phyloP scores from a whole-genome alignment of 2,113 vertebrate species.

The Ceyx margarethae region DNA sequence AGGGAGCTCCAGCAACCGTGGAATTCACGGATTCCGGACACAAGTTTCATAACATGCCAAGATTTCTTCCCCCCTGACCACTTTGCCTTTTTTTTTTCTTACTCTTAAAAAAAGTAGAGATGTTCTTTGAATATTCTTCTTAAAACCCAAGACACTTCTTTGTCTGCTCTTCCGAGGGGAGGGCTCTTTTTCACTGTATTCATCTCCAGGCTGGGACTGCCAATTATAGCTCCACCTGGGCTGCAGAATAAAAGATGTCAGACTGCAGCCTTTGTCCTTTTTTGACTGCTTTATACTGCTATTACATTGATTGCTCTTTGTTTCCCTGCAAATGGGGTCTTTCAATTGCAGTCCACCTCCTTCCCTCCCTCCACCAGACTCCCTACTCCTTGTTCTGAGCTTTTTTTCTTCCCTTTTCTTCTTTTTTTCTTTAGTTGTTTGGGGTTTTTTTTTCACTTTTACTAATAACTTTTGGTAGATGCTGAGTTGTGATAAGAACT shows the following conservation, averaged over 20 bases:
- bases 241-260: slow-evolving; percentile 40
- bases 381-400: background rate
- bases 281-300: slow-evolving; percentile 31
- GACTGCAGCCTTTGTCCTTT: slow-evolving; percentile 28
- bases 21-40: slow-evolving; percentile 16
- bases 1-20: background rate
- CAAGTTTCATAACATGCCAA: slow-evolving; percentile 2
- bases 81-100: background rate
- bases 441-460: background rate
- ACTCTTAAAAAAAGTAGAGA: background rate
- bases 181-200: slow-evolving; percentile 1
- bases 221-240: slow-evolving; percentile 5
- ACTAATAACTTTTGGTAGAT: background rate
- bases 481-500: background rate
- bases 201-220: background rate
- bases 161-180: slow-evolving; percentile 18
- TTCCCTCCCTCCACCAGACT: slow-evolving; percentile 22
- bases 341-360: slow-evolving; percentile 27
- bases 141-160: slow-evolving; percentile 27
- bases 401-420: background rate
- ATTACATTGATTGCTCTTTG: slow-evolving; percentile 52
- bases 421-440: too few relatives aligned
- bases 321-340: slow-evolving; percentile 26
- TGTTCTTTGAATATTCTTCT: background rate
- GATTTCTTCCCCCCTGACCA: background rate